Conservation (phyloP, 37 sponge, comb jelly and placozoan genomes). For the Chondrilla cf. caribensis region DNA sequence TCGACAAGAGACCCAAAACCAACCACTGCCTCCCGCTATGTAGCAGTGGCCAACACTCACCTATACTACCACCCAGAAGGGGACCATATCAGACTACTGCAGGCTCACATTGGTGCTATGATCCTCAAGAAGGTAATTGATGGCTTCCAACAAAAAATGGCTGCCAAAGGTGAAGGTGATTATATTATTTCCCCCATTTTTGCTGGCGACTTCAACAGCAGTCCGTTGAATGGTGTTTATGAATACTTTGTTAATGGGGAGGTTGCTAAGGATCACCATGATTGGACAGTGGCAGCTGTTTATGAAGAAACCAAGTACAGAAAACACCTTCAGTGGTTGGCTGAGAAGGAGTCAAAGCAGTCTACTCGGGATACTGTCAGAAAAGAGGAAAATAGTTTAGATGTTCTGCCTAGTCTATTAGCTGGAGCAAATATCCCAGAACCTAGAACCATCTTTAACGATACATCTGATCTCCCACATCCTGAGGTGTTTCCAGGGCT, state of each 20-base stretch:
- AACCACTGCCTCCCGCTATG: background rate
- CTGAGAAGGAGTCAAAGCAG: background rate
- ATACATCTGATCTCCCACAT: background rate
- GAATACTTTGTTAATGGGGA: constrained; percentile 50
- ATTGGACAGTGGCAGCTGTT: constrained; percentile 41
- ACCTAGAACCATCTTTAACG: background rate
- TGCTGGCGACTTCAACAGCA: constrained; percentile 87
- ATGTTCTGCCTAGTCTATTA: background rate
- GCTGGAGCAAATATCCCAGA: background rate
- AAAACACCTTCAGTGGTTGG: background rate
- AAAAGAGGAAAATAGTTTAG: background rate
- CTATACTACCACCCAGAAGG: constrained; percentile 67
- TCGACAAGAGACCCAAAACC: background rate
- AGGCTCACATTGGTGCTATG: constrained; percentile 43
- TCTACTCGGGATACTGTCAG: background rate
- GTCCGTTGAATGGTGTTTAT: constrained; percentile 71
- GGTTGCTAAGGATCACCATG: constrained; percentile 31
- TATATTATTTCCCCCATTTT: constrained; percentile 41
- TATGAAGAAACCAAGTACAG: background rate
- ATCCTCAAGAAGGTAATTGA: constrained; percentile 26
- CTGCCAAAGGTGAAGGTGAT: background rate
- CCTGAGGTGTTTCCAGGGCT: constrained; percentile 42
- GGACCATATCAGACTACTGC: constrained; percentile 74
- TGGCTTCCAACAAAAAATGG: constrained; percentile 9
- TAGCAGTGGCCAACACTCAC: constrained; percentile 77